These are phyloP conservation scores for Ardeotis arabs DNA, from an alignment of 2,113 vertebrate species.

Conservation along the genomic window DNA sequence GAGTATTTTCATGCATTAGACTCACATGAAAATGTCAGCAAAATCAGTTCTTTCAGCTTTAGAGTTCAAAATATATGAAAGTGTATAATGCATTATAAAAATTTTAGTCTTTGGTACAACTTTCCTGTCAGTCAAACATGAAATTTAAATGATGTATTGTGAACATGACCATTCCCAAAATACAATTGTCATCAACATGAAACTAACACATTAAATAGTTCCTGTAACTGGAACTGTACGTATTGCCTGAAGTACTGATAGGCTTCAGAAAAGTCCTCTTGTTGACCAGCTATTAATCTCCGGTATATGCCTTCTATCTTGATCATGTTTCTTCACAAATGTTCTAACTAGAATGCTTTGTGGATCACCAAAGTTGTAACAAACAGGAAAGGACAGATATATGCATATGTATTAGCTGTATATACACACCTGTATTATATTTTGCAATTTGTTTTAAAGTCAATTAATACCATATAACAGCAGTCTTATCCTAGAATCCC, in stretches of 20 bases:
- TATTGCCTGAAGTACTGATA: not conserved
- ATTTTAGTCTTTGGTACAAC: not conserved
- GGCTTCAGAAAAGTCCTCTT: not conserved
- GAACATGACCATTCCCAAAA: not conserved
- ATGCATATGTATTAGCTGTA: not conserved
- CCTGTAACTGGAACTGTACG: not conserved
- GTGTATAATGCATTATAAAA: not conserved
- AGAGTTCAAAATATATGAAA: not conserved
- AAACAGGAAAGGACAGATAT: not conserved
- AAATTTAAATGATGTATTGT: not conserved
- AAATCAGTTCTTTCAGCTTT: not conserved
- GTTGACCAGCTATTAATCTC: not conserved
- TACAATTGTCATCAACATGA: not conserved
- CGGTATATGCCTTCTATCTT: not conserved
- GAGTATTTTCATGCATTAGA: not conserved
- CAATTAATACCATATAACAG: not conserved
- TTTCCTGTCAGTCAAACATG: not conserved
- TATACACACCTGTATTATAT: not conserved
- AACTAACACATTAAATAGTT: not conserved
- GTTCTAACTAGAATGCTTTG: not conserved
- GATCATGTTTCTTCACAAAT: not conserved
- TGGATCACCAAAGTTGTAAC: not conserved
- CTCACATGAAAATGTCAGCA: not conserved
- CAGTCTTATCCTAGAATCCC: not conserved
- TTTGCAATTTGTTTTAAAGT: not conserved